Evolutionary conservation across 2,888 invertebrate species (phyloP).

Genomic region (Cosmia trapezina): DNA sequence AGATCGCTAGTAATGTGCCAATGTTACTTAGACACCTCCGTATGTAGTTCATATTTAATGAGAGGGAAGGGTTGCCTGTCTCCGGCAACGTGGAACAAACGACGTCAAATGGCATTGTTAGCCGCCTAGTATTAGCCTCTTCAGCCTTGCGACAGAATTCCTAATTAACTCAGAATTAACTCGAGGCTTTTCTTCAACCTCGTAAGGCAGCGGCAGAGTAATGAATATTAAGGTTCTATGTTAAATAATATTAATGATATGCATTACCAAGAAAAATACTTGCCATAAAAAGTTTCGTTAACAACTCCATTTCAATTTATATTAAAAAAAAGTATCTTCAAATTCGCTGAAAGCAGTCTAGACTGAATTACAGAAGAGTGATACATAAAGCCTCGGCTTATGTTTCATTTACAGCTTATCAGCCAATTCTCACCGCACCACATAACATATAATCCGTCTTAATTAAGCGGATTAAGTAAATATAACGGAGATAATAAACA

Average conservation of each 20-base stretch:
- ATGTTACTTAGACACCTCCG: slow-evolving; percentile 65
- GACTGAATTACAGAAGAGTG: slow-evolving; percentile 31
- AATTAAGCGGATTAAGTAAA: slow-evolving; percentile 63
- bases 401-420: slow-evolving; percentile 56
- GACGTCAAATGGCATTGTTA: slow-evolving; percentile 69
- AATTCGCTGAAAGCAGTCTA: slow-evolving; percentile 25
- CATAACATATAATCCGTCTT: slow-evolving; percentile 56
- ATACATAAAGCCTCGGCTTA: slow-evolving; percentile 42
- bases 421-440: slow-evolving; percentile 38
- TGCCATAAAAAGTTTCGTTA: slow-evolving; percentile 28
- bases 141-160: slow-evolving; percentile 58
- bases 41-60: slow-evolving; percentile 77
- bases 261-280: slow-evolving; percentile 28
- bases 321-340: not conserved
- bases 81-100: slow-evolving; percentile 65
- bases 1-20: slow-evolving; percentile 54
- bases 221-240: slow-evolving; percentile 42
- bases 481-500: slow-evolving; percentile 60
- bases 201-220: slow-evolving; percentile 22
- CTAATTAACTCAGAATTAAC: slow-evolving; percentile 68
- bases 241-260: slow-evolving; percentile 30
- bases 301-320: slow-evolving; percentile 8
- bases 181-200: slow-evolving; percentile 50
- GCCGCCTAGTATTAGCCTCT: slow-evolving; percentile 59
- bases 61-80: slow-evolving; percentile 70